phyloP scores from a whole-genome alignment of 2,113 vertebrate species.

The Anoplopoma fimbria region DNA sequence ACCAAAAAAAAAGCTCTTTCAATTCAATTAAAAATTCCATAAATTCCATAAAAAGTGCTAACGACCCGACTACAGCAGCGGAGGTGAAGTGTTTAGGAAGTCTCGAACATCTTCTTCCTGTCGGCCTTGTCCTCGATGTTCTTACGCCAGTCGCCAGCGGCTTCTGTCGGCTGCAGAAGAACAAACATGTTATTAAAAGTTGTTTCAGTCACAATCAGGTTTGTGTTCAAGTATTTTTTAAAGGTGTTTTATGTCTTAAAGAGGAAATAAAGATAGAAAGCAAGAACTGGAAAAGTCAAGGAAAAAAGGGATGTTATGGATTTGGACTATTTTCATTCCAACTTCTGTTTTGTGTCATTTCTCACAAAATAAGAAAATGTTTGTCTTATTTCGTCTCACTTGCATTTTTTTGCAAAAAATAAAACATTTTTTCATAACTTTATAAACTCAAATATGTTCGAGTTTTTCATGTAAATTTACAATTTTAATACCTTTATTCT shows the following conservation, averaged over 20 bases:
- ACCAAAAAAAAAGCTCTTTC: slow-evolving; percentile 38
- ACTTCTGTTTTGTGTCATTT: background rate
- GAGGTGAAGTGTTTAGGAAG: slow-evolving; percentile 55
- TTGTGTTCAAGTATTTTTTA: no score
- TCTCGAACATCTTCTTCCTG: slow-evolving; percentile 82
- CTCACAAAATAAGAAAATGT: no score
- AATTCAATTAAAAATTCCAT: slow-evolving; percentile 48
- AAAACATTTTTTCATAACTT: no score
- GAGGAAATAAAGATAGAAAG: no score
- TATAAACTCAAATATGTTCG: no score
- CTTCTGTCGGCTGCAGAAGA: slow-evolving; percentile 44
- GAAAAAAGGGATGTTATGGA: no score
- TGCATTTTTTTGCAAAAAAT: no score
- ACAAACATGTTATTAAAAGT: slow-evolving; percentile 13
- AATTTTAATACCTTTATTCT: no score
- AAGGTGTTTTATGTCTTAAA: no score
- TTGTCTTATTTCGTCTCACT: no score
- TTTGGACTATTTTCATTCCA: background rate
- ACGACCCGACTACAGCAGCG: slow-evolving; percentile 29
- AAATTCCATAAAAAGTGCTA: slow-evolving; percentile 59
- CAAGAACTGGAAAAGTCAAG: no score
- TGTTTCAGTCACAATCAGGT: background rate
- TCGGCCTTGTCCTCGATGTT: slow-evolving; percentile 73
- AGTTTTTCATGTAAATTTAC: no score
- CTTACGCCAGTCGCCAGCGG: slow-evolving; percentile 70